Base-by-base conservation (phyloP, 2,888 invertebrate genomes). In the Lymantria dispar region DNA sequence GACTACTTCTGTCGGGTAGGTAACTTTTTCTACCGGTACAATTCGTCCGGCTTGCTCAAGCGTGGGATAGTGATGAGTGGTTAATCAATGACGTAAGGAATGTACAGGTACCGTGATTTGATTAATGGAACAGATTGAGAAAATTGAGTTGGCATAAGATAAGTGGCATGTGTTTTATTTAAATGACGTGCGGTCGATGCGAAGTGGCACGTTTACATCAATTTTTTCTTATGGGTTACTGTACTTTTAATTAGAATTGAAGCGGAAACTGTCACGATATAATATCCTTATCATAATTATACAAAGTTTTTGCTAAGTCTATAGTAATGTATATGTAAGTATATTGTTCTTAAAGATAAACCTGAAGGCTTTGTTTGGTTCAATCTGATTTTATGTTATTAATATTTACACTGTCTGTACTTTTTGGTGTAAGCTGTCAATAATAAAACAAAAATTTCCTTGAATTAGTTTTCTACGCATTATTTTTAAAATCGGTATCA, bases 121-220 rank as follows among this genome's bases (percentile, higher is more conserved):
- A 88, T 86, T 83, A 85, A 86, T 86, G 80, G 78, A 83, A 79
- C 71, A 74, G 86, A 86, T 87, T 83, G 79, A 74, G 69, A 76
- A 80, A 81, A 83, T 78, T 78, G 74, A 76, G 77, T 75, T 74
- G 76, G 80, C 75, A 74, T 65, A 68, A 74, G 76, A 83, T 78
- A 74, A 80, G 76, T 77, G 70, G 74, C 68, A 65, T 70, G 70
- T 75, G 72, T 74, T 74, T 76, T 71, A 74, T 72, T 61, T 69
- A 73, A 70, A 68, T 72, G 78, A 78, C 72, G 73, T 68, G 69
- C 72, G 65, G 64, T 62, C 54, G 66, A 72, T 74, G 69, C 65
- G 60, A 68, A 74, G 64, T 69, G 75, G 78, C 66, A 74, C 50
- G 70, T 69, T 73, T 61, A 74, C 69, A 75, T 75, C 68, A 68